phyloP scores from a whole-genome alignment of 2,113 vertebrate genomes.

The Girardinichthys multiradiatus region DNA sequence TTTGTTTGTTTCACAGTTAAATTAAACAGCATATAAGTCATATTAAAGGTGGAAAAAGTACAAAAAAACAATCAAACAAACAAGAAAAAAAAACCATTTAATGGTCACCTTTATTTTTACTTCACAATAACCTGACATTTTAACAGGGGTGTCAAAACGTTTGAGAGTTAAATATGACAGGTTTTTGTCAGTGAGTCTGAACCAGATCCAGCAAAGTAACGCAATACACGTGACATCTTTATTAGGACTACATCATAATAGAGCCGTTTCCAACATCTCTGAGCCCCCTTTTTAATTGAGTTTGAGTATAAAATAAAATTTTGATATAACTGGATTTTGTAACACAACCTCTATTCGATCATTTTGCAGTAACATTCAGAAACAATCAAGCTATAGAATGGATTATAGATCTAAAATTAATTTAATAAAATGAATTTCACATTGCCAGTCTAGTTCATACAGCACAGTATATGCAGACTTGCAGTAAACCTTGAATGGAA shows the following conservation, averaged over 20 bases:
- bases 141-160: too few relatives aligned
- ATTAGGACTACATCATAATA: too few relatives aligned
- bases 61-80: too few relatives aligned
- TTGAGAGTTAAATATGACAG: too few relatives aligned
- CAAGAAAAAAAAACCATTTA: too few relatives aligned
- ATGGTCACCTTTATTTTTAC: too few relatives aligned
- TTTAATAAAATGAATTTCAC: conserved; percentile 10
- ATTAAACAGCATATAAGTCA: too few relatives aligned
- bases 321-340: background rate
- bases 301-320: background rate
- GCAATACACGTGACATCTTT: too few relatives aligned
- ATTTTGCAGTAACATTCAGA: background rate
- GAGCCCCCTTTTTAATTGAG: background rate
- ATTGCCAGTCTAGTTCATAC: background rate
- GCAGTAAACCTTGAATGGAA: conserved; percentile 19
- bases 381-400: background rate
- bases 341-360: background rate
- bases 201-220: background rate
- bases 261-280: background rate
- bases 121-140: too few relatives aligned
- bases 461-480: conserved; percentile 3
- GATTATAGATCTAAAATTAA: conserved; percentile 5
- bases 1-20: too few relatives aligned
- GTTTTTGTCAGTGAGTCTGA: background rate
- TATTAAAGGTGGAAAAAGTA: too few relatives aligned